Percentiles rank a stretch among this genome's conserved stretches.
These are phyloP conservation scores for Chironomus striatipennis DNA, from an alignment of 1,140 invertebrate species.

Conservation along the genomic window DNA sequence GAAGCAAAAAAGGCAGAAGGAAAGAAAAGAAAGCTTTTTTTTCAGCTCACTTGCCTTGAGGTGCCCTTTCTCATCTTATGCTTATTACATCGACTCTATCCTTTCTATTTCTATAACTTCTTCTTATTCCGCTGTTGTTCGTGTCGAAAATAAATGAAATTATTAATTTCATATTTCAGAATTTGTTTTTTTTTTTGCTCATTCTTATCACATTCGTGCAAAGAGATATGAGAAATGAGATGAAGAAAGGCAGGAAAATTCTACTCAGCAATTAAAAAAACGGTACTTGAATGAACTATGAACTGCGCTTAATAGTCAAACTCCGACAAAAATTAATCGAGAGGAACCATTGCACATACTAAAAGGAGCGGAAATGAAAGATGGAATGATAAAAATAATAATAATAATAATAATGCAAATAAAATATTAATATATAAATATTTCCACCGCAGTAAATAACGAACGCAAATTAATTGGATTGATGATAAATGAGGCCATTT, in stretches of 20 bases:
- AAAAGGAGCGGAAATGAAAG: background rate
- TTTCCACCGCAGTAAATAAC: conserved; percentile 22
- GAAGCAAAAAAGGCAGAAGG: too few species aligned
- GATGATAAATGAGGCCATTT: conserved; percentile 10
- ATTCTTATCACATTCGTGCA: background rate
- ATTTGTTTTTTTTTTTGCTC: background rate
- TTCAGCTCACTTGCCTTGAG: too few species aligned
- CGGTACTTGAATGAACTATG: background rate
- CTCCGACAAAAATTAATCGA: background rate
- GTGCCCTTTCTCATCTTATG: background rate
- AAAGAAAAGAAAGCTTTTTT: too few species aligned
- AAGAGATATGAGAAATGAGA: background rate
- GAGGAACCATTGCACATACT: background rate
- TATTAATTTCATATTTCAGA: conserved; percentile 4
- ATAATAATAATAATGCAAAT: background rate
- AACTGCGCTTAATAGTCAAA: background rate
- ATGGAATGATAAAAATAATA: background rate
- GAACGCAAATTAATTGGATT: conserved; percentile 21
- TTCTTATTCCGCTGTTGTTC: background rate
- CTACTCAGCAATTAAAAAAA: conserved; percentile 1
- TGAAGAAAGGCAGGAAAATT: background rate
- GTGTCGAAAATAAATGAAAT: background rate
- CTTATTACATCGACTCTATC: background rate
- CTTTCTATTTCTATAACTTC: too few species aligned
- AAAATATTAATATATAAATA: conserved; percentile 3